Percentiles rank a stretch among this genome's conserved stretches.
These are phyloP conservation scores for Erebia aethiops DNA, from an alignment of 2,888 invertebrate genomes.

Conservation along the genomic window DNA sequence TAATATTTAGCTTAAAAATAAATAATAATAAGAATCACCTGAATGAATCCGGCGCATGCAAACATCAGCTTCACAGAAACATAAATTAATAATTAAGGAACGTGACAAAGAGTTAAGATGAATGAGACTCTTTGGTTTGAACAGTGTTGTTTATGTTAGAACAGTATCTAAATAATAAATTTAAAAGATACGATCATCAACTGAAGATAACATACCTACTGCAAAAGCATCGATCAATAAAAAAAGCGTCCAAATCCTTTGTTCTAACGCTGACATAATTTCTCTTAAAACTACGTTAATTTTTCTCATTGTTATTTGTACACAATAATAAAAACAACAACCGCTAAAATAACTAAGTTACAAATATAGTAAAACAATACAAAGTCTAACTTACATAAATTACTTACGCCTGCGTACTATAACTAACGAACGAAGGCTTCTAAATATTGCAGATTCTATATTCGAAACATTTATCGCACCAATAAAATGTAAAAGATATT, in stretches of 20 bases:
- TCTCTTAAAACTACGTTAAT: constrained; percentile 71
- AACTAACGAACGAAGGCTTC: constrained; percentile 33
- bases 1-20: constrained; percentile 78
- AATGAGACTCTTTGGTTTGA: constrained; percentile 76
- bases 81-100: constrained; percentile 52
- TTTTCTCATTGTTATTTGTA: constrained; percentile 80
- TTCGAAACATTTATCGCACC: constrained; percentile 64
- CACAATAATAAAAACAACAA: constrained; percentile 78
- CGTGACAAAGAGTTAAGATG: constrained; percentile 73
- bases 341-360: constrained; percentile 74
- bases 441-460: constrained; percentile 58
- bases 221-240: constrained; percentile 54
- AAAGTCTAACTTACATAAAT: constrained; percentile 55
- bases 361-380: constrained; percentile 74
- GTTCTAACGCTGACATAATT: constrained; percentile 47
- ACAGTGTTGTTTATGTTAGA: constrained; percentile 53
- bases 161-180: constrained; percentile 39
- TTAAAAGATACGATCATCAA: constrained; percentile 31
- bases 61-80: constrained; percentile 47
- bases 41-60: constrained; percentile 62
- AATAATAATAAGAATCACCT: constrained; percentile 65
- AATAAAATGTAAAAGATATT: constrained; percentile 47
- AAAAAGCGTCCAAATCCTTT: constrained; percentile 48
- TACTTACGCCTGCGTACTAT: constrained; percentile 34
- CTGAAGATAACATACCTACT: constrained; percentile 43